phyloP scores from a whole-genome alignment of 2,797 vertebrate species.

The Gymnoscopelus microlampas region DNA sequence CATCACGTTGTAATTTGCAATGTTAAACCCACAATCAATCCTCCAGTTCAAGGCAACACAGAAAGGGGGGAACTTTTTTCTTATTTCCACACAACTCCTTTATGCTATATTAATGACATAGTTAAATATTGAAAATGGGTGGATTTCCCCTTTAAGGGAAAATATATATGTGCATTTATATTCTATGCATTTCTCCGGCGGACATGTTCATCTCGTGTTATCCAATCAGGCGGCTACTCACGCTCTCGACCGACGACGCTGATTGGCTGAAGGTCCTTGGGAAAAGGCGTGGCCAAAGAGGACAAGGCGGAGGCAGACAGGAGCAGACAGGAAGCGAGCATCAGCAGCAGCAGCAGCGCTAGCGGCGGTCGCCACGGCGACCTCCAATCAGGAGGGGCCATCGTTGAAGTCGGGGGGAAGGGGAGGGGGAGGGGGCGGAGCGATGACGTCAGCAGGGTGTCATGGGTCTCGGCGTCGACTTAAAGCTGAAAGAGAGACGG shows the following conservation, averaged over 20 bases:
- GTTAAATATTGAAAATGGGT: no score
- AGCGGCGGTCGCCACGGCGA: slow-evolving; percentile 28
- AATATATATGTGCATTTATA: no score
- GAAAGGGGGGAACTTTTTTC: no score
- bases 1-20: no score
- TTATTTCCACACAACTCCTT: no score
- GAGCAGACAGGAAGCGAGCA: slow-evolving; percentile 33
- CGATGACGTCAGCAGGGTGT: slow-evolving; percentile 53
- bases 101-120: no score
- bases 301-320: background rate
- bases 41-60: no score
- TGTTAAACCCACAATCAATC: no score
- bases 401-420: slow-evolving; percentile 24
- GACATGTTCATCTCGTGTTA: no score
- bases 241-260: slow-evolving; percentile 61
- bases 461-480: slow-evolving; percentile 52
- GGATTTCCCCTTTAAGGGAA: no score
- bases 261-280: slow-evolving; percentile 79
- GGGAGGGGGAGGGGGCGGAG: background rate
- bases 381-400: slow-evolving; percentile 42
- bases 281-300: slow-evolving; percentile 65
- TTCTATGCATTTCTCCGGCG: no score
- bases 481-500: background rate
- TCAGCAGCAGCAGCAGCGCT: slow-evolving; percentile 7
- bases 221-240: slow-evolving; percentile 57